These are phyloP conservation scores for Melipona bicolor DNA, from an alignment of 2,888 invertebrate genomes.

Conservation along the genomic window DNA sequence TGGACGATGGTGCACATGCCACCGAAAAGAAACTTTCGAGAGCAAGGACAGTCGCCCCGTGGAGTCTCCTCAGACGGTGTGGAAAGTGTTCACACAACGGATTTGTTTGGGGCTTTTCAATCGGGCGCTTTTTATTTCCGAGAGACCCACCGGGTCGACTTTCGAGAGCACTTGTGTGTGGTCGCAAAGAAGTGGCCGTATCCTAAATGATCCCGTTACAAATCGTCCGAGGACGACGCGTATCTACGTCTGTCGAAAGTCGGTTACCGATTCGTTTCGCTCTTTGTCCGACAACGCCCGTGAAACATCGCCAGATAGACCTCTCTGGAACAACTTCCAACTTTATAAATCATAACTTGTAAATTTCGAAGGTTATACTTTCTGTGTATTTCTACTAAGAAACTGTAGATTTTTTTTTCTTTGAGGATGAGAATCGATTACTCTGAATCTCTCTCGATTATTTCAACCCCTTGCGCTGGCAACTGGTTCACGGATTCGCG, in stretches of 20 bases:
- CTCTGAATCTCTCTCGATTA: no score
- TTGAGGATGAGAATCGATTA: no score
- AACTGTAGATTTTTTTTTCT: no score
- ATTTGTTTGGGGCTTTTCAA: slow-evolving; percentile 68
- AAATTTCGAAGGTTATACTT: background rate
- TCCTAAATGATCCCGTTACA: slow-evolving; percentile 31
- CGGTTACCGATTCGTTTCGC: slow-evolving; percentile 16
- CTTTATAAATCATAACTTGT: background rate
- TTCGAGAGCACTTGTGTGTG: slow-evolving; percentile 56
- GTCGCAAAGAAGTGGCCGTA: slow-evolving; percentile 46
- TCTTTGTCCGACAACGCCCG: slow-evolving; percentile 15
- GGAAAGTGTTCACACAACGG: slow-evolving; percentile 60
- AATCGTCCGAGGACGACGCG: slow-evolving; percentile 31
- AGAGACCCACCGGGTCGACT: slow-evolving; percentile 67
- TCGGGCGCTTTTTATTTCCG: slow-evolving; percentile 68
- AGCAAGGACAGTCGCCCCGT: background rate
- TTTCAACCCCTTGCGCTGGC: no score
- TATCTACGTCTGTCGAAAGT: background rate
- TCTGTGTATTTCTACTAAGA: no score
- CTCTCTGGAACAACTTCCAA: background rate
- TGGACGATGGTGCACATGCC: background rate
- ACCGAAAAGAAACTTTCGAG: background rate
- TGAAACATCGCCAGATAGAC: background rate
- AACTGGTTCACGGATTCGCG: no score
- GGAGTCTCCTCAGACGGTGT: slow-evolving; percentile 8